These are phyloP conservation scores for Melanaphis sacchari DNA, from an alignment of 1,140 invertebrate species.

Conservation along the genomic window DNA sequence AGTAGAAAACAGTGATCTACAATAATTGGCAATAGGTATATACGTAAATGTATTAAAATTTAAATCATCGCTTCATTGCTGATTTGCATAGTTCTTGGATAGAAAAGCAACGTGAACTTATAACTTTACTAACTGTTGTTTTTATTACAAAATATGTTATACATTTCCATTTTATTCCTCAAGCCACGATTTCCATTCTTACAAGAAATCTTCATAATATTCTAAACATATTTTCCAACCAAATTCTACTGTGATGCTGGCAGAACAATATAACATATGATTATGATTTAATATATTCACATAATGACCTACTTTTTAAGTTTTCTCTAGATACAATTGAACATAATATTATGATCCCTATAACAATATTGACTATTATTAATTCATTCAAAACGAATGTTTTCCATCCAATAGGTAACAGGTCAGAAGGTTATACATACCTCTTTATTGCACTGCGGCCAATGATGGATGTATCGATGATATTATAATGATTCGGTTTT, in stretches of 20 bases:
- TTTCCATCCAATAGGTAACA: neutral
- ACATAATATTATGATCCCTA: neutral
- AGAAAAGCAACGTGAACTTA: neutral
- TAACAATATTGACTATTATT: neutral
- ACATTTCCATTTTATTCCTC: neutral
- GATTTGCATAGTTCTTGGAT: neutral
- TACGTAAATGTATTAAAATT: neutral
- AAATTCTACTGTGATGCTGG: neutral
- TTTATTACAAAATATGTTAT: neutral
- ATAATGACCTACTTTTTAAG: neutral
- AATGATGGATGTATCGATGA: constrained; percentile 2
- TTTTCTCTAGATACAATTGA: constrained; percentile 12
- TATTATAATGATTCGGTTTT: constrained; percentile 27
- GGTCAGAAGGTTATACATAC: constrained; percentile 31
- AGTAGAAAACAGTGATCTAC: neutral
- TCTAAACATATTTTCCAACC: neutral
- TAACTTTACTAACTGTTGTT: neutral
- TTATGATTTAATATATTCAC: constrained; percentile 18
- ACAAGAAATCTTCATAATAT: neutral
- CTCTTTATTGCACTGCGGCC: neutral
- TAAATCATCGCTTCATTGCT: neutral
- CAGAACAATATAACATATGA: neutral
- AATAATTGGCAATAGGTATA: neutral
- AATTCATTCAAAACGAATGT: constrained; percentile 14
- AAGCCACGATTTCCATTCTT: neutral